A percentile compares a stretch with the other conserved stretches of the same genome.
These are phyloP conservation scores for Sinohyriopsis cumingii DNA, from an alignment of 2,888 invertebrate species.

Conservation along the genomic window DNA sequence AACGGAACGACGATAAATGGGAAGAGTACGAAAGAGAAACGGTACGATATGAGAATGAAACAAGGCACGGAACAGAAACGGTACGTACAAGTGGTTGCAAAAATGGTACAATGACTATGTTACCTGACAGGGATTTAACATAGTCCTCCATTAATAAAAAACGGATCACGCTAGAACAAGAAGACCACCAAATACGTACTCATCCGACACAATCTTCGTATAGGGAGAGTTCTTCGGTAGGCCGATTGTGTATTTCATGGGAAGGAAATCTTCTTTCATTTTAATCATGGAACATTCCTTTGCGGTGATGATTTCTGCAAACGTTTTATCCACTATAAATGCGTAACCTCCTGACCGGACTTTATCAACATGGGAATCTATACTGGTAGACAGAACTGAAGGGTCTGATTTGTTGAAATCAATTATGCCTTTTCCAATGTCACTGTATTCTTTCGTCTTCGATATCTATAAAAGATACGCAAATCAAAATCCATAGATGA, in stretches of 20 bases:
- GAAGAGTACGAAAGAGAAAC: too few relatives aligned
- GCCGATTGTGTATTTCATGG: constrained; percentile 52
- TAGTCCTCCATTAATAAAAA: neutral
- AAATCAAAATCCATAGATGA: too few relatives aligned
- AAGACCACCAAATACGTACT: constrained; percentile 46
- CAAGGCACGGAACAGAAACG: too few relatives aligned
- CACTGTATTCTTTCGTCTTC: constrained; percentile 1
- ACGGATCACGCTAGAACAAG: neutral
- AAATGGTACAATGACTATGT: too few relatives aligned
- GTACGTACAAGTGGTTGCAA: too few relatives aligned
- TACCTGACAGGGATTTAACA: neutral
- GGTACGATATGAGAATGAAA: too few relatives aligned
- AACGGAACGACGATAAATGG: too few relatives aligned
- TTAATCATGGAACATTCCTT: constrained; percentile 53
- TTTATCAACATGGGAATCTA: constrained; percentile 24
- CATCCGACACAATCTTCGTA: constrained; percentile 44
- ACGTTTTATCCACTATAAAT: constrained; percentile 29
- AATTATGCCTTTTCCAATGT: constrained; percentile 20
- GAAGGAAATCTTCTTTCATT: constrained; percentile 52
- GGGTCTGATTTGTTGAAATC: constrained; percentile 43
- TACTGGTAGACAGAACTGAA: constrained; percentile 22
- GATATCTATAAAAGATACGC: constrained; percentile 4
- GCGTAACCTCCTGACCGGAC: constrained; percentile 22
- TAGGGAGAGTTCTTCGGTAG: constrained; percentile 56
- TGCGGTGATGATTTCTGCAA: constrained; percentile 35